Conservation (phyloP, 2,113 vertebrate genomes). For the Gasterosteus aculeatus region DNA sequence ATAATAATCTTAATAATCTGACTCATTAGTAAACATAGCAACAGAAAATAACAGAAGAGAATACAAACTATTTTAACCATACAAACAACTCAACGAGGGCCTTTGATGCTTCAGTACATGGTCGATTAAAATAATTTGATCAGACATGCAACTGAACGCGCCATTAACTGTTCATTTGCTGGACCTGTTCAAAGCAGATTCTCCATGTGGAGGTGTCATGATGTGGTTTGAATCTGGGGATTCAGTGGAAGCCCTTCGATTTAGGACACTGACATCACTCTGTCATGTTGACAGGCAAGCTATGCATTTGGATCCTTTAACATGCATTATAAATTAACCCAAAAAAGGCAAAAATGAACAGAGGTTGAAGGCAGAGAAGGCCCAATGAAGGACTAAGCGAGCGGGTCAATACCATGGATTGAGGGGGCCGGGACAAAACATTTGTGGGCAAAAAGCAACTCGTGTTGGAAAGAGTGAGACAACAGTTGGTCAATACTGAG, state of each 20-base stretch:
- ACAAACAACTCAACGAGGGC: background rate
- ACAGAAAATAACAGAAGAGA: background rate
- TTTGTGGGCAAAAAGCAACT: slow-evolving; percentile 26
- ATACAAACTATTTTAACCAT: background rate
- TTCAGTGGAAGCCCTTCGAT: background rate
- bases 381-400: background rate
- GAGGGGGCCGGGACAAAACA: slow-evolving; percentile 15
- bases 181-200: background rate
- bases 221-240: background rate
- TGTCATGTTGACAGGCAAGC: background rate
- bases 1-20: background rate
- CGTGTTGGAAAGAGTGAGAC: slow-evolving; percentile 6
- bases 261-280: background rate
- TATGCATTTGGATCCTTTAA: background rate
- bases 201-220: background rate
- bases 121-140: background rate
- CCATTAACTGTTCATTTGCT: background rate
- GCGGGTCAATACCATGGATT: slow-evolving; percentile 1
- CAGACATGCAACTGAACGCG: background rate
- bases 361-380: background rate
- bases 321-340: background rate
- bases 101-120: background rate
- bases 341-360: background rate
- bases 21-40: background rate
- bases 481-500: slow-evolving; percentile 49